phyloP scores from a whole-genome alignment of 2,888 invertebrate genomes.

The Orthosia gothica region DNA sequence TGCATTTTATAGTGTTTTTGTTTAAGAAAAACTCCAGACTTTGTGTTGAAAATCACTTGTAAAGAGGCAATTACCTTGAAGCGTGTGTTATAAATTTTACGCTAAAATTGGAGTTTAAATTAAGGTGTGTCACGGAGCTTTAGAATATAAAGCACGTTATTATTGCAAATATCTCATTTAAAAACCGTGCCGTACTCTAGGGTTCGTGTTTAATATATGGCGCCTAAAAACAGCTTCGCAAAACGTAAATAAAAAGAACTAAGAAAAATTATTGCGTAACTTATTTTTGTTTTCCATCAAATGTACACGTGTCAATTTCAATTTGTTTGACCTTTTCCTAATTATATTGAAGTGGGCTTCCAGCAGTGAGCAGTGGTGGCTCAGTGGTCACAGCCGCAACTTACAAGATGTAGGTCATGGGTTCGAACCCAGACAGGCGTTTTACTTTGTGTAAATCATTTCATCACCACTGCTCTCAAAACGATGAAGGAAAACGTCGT shows the following conservation, averaged over 20 bases:
- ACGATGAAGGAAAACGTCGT: too few species aligned
- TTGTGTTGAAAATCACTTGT: constrained; percentile 62
- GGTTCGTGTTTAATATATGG: constrained; percentile 12
- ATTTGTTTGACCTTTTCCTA: too few species aligned
- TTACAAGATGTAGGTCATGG: too few species aligned
- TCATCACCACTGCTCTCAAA: too few species aligned
- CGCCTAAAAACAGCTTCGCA: background rate
- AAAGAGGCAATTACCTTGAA: constrained; percentile 59
- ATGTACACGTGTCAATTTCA: background rate
- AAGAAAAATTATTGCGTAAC: constrained; percentile 3
- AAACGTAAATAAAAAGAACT: constrained; percentile 19
- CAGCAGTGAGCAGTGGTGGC: too few species aligned
- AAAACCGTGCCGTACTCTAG: constrained; percentile 24
- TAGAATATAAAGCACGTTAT: constrained; percentile 55
- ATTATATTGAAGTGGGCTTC: too few species aligned
- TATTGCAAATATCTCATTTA: constrained; percentile 56
- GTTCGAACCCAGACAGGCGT: too few species aligned
- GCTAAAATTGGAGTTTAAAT: constrained; percentile 48
- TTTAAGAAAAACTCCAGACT: constrained; percentile 26
- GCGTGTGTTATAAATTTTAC: constrained; percentile 55
- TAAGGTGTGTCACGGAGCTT: constrained; percentile 34
- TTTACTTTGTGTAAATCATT: too few species aligned
- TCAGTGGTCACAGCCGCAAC: too few species aligned
- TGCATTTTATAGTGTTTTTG: constrained; percentile 56
- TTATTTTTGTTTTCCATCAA: background rate